Evolutionary conservation across 53 echinoderm and acorn worm species (phyloP).

Genomic region (Temnopleurus reevesii): DNA sequence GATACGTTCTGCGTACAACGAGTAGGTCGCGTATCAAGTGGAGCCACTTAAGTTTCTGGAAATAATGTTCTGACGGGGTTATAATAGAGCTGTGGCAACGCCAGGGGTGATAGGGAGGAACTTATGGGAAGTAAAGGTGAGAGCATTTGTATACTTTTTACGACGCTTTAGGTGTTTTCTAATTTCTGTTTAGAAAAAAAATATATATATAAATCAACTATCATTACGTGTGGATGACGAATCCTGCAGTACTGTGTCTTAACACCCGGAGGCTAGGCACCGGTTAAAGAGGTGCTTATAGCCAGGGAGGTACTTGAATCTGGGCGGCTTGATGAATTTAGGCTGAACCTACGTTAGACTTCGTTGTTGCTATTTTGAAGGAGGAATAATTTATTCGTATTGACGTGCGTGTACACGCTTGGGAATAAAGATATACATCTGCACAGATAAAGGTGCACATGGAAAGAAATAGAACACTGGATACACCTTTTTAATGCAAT

Average conservation of each 20-base stretch:
- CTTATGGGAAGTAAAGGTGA: background rate
- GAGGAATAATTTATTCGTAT: conserved; percentile 4
- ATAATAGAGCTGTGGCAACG: background rate
- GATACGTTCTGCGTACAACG: conserved; percentile 19
- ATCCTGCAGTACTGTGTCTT: background rate
- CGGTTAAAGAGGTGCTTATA: background rate
- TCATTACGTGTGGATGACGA: background rate
- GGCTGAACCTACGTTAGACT: background rate
- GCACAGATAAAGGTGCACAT: no score
- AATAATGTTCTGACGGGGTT: conserved; percentile 28
- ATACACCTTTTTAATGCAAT: no score
- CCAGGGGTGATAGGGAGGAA: conserved; percentile 9
- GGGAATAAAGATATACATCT: no score
- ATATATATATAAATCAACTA: background rate
- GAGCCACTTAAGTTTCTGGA: conserved; percentile 46
- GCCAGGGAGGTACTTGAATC: background rate
- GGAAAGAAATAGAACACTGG: no score
- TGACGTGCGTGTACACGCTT: no score
- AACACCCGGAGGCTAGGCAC: background rate
- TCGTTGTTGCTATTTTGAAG: background rate
- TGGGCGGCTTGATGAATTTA: conserved; percentile 9
- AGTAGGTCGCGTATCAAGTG: conserved; percentile 47
- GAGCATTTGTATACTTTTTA: background rate
- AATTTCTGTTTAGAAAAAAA: background rate
- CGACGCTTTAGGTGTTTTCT: background rate